Percentiles rank a stretch among this genome's conserved stretches.
These are phyloP conservation scores for Pipistrellus pygmaeus DNA, from an alignment of 2,797 vertebrate genomes.

Conservation along the genomic window DNA sequence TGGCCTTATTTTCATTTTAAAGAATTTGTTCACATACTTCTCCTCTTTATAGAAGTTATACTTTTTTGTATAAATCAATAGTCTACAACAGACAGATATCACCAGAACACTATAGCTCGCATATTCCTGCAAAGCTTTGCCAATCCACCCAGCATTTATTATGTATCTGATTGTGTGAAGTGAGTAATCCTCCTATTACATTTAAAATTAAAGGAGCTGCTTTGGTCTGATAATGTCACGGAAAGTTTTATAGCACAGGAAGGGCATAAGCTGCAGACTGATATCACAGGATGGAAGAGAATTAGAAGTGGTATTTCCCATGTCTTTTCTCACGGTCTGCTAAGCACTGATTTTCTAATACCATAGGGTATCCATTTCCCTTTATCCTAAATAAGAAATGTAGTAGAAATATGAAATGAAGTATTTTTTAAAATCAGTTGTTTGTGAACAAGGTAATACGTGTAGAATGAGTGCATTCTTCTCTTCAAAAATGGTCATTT, in stretches of 20 bases:
- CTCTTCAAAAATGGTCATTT: neutral
- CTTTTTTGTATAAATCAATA: constrained; percentile 70
- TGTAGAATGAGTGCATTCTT: neutral
- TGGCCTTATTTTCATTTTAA: constrained; percentile 60
- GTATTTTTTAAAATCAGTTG: constrained; percentile 21
- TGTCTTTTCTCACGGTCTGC: constrained; percentile 49
- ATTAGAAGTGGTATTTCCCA: constrained; percentile 59
- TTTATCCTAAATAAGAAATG: constrained; percentile 46
- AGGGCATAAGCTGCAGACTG: constrained; percentile 28
- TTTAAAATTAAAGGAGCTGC: constrained; percentile 75
- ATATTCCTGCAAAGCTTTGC: constrained; percentile 64
- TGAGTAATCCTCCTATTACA: constrained; percentile 68
- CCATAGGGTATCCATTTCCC: neutral
- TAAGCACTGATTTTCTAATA: constrained; percentile 65
- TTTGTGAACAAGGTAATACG: neutral
- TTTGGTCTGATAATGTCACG: constrained; percentile 72
- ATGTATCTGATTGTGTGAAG: constrained; percentile 53
- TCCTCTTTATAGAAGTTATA: constrained; percentile 31
- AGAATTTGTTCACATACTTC: constrained; percentile 53
- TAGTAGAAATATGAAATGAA: constrained; percentile 42
- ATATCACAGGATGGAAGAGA: constrained; percentile 17
- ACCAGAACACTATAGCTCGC: constrained; percentile 35
- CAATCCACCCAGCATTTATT: constrained; percentile 60
- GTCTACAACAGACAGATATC: constrained; percentile 34
- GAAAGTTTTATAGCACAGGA: constrained; percentile 66